Percentiles rank a stretch among this genome's conserved stretches.
Conservation (phyloP, 2,113 vertebrate species). For the Platysteira castanea region DNA sequence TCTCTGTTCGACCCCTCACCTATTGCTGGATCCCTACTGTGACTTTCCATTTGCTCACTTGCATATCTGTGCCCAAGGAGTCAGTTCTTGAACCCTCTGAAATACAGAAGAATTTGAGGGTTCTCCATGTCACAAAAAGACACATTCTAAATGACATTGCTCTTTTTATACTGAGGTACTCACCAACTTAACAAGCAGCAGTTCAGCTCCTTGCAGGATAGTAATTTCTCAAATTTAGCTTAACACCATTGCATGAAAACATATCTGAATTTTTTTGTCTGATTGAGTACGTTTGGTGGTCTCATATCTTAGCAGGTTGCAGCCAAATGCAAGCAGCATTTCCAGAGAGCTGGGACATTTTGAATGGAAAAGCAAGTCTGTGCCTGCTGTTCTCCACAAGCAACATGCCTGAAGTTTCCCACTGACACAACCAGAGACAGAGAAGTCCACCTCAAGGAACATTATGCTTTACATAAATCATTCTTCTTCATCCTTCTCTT, state of each 20-base stretch:
- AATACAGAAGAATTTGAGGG: background rate
- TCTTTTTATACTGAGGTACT: background rate
- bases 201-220: background rate
- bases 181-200: background rate
- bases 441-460: background rate
- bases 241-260: background rate
- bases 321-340: background rate
- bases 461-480: background rate
- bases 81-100: background rate
- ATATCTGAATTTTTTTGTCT: background rate
- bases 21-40: conserved; percentile 13
- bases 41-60: conserved; percentile 48
- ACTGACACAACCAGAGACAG: background rate
- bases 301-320: background rate
- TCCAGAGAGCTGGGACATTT: background rate
- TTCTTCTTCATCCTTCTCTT: background rate
- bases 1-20: conserved; percentile 54
- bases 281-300: background rate
- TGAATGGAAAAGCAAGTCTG: background rate
- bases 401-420: background rate
- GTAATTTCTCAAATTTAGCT: background rate
- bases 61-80: background rate
- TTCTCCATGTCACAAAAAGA: background rate
- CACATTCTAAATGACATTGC: background rate
- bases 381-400: background rate